Percentiles rank a stretch among this genome's conserved stretches.
Evolutionary conservation across 2,888 invertebrate species (phyloP).

Genomic region (Brachypalpus laphriformis): DNA sequence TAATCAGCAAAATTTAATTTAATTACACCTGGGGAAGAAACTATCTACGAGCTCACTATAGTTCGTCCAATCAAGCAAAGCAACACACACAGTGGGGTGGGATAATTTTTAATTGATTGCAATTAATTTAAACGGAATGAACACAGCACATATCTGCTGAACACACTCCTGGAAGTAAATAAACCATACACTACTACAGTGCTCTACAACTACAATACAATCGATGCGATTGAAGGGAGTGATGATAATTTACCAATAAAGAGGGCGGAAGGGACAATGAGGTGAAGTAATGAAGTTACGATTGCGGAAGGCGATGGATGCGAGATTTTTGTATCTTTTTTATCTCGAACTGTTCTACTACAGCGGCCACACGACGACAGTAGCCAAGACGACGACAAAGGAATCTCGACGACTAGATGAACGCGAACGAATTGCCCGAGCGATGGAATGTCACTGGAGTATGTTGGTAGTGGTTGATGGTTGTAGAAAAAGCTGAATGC

Average conservation of each 20-base stretch:
- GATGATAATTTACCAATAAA: slow-evolving; percentile 29
- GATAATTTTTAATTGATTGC: slow-evolving; percentile 62
- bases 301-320: slow-evolving; percentile 37
- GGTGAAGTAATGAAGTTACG: slow-evolving; percentile 21
- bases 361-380: slow-evolving; percentile 3
- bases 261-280: neutral
- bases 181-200: slow-evolving; percentile 26
- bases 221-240: slow-evolving; percentile 10
- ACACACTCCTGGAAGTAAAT: slow-evolving; percentile 44
- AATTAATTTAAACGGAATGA: slow-evolving; percentile 64
- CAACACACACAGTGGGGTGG: slow-evolving; percentile 20
- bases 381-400: neutral
- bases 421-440: slow-evolving; percentile 41
- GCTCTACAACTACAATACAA: neutral
- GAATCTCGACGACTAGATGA: neutral
- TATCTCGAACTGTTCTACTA: neutral
- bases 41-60: neutral
- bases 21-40: slow-evolving; percentile 62
- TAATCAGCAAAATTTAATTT: slow-evolving; percentile 57
- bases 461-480: slow-evolving; percentile 27
- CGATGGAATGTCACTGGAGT: slow-evolving; percentile 69
- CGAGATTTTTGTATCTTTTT: neutral
- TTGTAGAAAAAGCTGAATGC: slow-evolving; percentile 38
- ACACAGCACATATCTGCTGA: slow-evolving; percentile 7
- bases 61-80: slow-evolving; percentile 17